These are phyloP conservation scores for Druon quercuslanigerum DNA, from an alignment of 1,140 invertebrate species.

Conservation along the genomic window DNA sequence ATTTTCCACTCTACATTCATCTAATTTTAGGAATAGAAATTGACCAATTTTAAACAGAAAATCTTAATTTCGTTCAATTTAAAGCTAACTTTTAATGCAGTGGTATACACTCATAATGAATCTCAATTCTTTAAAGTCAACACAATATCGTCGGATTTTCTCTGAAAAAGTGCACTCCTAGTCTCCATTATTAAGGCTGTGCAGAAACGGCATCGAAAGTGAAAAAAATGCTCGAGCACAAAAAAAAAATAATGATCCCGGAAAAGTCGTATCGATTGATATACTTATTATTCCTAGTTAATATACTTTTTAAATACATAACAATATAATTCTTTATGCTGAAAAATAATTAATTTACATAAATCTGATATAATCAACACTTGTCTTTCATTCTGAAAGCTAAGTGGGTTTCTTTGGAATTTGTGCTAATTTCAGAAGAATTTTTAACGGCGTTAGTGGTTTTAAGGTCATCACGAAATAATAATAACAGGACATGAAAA, in stretches of 20 bases:
- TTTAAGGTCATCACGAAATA: background rate
- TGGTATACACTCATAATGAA: background rate
- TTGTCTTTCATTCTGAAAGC: no score
- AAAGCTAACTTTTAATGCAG: background rate
- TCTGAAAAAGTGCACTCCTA: conserved; percentile 42
- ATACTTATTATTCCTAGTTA: background rate
- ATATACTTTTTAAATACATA: background rate
- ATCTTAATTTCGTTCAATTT: background rate
- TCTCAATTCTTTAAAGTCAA: conserved; percentile 49
- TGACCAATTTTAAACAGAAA: no score
- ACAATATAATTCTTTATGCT: no score
- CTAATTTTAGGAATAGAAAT: background rate
- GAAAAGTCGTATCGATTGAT: background rate
- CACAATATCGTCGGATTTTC: conserved; percentile 54
- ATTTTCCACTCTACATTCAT: background rate
- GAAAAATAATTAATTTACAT: no score
- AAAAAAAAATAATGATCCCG: conserved; percentile 18
- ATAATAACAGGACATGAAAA: background rate
- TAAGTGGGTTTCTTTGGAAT: background rate
- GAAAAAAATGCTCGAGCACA: conserved; percentile 34
- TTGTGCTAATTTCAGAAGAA: background rate
- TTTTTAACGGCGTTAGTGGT: background rate
- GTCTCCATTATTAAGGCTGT: conserved; percentile 54
- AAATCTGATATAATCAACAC: no score
- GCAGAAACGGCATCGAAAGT: conserved; percentile 48